Evolutionary conservation across 2,888 invertebrate genomes (phyloP).

Genomic region (Hemistola chrysoprasaria): DNA sequence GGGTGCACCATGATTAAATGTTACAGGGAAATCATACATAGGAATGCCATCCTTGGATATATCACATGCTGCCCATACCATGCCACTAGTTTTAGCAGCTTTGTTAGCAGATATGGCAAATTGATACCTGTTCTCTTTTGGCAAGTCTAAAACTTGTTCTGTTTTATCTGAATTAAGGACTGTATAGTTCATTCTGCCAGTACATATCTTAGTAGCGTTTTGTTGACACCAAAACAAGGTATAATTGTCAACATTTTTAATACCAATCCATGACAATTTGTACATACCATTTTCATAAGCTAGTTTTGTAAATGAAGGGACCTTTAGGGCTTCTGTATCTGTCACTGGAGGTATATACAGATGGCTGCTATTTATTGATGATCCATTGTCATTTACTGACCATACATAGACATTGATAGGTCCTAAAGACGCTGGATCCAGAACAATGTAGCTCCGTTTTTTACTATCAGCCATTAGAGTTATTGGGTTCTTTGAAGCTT

Average conservation of each 20-base stretch:
- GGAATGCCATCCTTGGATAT: constrained; percentile 69
- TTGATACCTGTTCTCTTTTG: constrained; percentile 83
- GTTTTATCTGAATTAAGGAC: constrained; percentile 54
- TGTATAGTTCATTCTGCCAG: constrained; percentile 73
- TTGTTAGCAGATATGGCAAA: constrained; percentile 93
- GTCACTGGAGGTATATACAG: constrained; percentile 83
- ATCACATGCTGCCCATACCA: constrained; percentile 91
- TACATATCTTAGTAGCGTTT: constrained; percentile 76
- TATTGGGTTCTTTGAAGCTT: constrained; percentile 51
- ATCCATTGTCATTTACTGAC: constrained; percentile 83
- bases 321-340: constrained; percentile 68
- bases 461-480: constrained; percentile 71
- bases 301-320: constrained; percentile 85
- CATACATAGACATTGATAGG: constrained; percentile 79
- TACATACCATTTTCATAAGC: constrained; percentile 87
- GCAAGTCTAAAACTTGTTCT: constrained; percentile 83
- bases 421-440: constrained; percentile 71
- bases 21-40: constrained; percentile 80
- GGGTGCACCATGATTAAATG: constrained; percentile 56
- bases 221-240: constrained; percentile 91
- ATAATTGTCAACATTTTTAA: constrained; percentile 83
- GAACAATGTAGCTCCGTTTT: constrained; percentile 83
- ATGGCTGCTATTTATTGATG: constrained; percentile 78
- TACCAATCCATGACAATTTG: constrained; percentile 88
- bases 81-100: constrained; percentile 87